phyloP scores from a whole-genome alignment of 2,888 invertebrate genomes.

The Eurytoma californica region DNA sequence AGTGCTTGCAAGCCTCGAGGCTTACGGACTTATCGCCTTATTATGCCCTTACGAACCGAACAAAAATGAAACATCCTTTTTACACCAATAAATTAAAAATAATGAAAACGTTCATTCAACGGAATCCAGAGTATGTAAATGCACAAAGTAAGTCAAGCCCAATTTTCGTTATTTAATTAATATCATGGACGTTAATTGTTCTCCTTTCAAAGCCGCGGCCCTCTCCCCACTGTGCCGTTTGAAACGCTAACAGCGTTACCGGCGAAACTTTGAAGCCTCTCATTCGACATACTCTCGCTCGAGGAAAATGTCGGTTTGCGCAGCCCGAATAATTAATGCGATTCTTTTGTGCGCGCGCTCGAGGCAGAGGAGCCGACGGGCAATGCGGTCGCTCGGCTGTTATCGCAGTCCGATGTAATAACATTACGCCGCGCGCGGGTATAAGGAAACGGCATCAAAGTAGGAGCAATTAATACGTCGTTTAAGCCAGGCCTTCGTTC shows the following conservation, averaged over 20 bases:
- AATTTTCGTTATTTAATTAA: neutral
- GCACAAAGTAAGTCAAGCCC: no score
- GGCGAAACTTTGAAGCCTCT: neutral
- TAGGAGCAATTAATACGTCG: constrained; percentile 69
- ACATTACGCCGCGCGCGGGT: constrained; percentile 26
- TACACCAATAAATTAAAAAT: no score
- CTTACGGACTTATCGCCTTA: no score
- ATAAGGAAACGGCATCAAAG: constrained; percentile 62
- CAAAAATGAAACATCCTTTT: no score
- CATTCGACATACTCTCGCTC: neutral
- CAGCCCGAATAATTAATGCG: constrained; percentile 18
- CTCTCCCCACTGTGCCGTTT: no score
- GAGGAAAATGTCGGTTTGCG: neutral
- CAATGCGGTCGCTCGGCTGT: neutral
- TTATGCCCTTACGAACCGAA: no score
- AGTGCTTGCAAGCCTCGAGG: no score
- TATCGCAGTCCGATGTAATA: constrained; percentile 39
- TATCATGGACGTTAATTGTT: neutral
- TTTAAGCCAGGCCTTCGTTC: constrained; percentile 59
- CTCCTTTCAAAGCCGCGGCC: neutral
- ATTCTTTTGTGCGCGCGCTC: constrained; percentile 3
- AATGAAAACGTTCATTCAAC: no score
- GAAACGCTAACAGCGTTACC: neutral
- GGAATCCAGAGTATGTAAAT: no score
- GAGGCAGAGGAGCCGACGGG: neutral